Conservation (phyloP, 2,113 vertebrate genomes). For the Stercorarius parasiticus region DNA sequence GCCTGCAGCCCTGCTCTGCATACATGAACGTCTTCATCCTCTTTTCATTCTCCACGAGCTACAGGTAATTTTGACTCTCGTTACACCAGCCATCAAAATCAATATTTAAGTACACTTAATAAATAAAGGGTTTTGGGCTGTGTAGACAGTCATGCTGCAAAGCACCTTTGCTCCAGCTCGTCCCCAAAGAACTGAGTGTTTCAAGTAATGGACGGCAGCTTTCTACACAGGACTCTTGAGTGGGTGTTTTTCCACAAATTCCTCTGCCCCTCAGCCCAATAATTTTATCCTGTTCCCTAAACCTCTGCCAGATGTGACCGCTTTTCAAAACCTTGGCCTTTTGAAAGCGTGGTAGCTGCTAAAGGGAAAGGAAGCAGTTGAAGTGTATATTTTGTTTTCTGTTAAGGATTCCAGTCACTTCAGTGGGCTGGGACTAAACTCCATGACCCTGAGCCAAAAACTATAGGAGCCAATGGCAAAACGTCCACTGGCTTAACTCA, state of each 20-base stretch:
- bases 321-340: not conserved
- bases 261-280: not conserved
- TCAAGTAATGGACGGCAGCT: not conserved
- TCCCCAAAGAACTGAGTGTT: not conserved
- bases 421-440: not conserved
- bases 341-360: not conserved
- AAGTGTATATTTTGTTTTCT: not conserved
- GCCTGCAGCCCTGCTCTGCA: not conserved
- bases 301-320: not conserved
- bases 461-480: not conserved
- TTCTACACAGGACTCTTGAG: not conserved
- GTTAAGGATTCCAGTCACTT: not conserved
- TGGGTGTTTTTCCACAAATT: not conserved
- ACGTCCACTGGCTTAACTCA: not conserved
- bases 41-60: not conserved
- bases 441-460: not conserved
- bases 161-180: not conserved
- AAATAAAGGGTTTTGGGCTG: not conserved
- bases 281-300: not conserved
- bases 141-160: not conserved
- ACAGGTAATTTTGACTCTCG: not conserved
- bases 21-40: not conserved
- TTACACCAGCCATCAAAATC: not conserved
- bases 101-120: not conserved
- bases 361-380: not conserved